phyloP scores from a whole-genome alignment of 2,113 vertebrate species.

The Struthidea cinerea region DNA sequence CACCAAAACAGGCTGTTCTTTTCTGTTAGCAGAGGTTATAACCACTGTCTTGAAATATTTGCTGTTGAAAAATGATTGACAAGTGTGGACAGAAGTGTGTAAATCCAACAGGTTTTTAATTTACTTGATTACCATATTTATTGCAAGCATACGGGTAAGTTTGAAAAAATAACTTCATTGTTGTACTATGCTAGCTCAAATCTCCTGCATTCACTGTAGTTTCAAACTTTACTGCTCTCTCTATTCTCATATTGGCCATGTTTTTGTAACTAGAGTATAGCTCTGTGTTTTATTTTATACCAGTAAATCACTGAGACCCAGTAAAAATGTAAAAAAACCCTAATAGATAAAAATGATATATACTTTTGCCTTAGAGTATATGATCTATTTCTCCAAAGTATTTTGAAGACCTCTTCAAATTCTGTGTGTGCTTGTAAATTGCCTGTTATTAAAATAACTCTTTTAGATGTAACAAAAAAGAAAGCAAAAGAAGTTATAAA shows the following conservation, averaged over 20 bases:
- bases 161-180: background rate
- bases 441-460: background rate
- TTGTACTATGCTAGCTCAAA: background rate
- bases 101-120: slow-evolving; percentile 1
- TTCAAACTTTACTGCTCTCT: background rate
- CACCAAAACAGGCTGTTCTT: background rate
- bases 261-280: background rate
- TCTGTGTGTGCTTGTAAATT: background rate
- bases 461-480: background rate
- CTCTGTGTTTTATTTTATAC: background rate
- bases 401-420: slow-evolving; percentile 28
- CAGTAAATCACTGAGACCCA: background rate
- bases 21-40: background rate
- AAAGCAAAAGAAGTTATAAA: background rate
- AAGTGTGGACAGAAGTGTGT: background rate
- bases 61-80: background rate
- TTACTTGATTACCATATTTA: slow-evolving; percentile 10
- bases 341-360: background rate
- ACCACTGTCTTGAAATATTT: background rate
- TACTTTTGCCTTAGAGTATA: background rate
- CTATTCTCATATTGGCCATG: background rate
- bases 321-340: background rate
- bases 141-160: background rate
- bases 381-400: background rate
- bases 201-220: background rate